These are phyloP conservation scores for Leuctra nigra DNA, from an alignment of 2,888 invertebrate species.

Conservation along the genomic window DNA sequence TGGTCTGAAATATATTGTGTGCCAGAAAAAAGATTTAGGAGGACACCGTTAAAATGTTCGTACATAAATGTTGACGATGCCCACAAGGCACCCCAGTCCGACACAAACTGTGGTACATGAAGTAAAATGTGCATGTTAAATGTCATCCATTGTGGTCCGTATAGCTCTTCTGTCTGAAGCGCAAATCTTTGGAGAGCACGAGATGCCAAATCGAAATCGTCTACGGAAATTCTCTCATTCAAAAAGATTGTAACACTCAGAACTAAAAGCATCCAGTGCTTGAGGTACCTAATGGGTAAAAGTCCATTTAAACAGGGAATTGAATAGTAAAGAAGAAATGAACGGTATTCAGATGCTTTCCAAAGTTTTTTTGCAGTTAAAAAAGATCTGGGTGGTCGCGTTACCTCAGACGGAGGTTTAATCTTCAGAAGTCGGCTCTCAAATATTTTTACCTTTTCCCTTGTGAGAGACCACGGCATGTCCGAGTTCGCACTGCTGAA, in stretches of 20 bases:
- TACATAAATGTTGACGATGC: background rate
- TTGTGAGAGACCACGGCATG: constrained; percentile 1
- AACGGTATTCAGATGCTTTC: constrained; percentile 14
- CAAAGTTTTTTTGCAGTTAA: constrained; percentile 3
- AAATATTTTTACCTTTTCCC: background rate
- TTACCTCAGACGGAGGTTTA: constrained; percentile 7
- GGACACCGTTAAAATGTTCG: background rate
- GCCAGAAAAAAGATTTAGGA: too few relatives aligned
- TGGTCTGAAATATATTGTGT: too few relatives aligned
- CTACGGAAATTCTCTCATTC: background rate
- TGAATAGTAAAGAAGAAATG: constrained; percentile 10
- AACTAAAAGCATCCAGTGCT: constrained; percentile 16
- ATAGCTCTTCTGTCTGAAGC: background rate
- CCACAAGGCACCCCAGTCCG: constrained; percentile 4
- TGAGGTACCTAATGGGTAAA: constrained; percentile 7
- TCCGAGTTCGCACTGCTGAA: background rate
- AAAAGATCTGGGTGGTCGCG: constrained; percentile 2
- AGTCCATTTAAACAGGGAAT: constrained; percentile 6
- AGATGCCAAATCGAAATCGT: background rate
- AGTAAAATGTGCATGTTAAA: background rate
- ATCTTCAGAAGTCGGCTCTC: background rate
- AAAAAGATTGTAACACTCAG: background rate
- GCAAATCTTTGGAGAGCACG: background rate
- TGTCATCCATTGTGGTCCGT: background rate
- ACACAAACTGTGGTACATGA: background rate